These are phyloP conservation scores for Sisyra nigra DNA, from an alignment of 2,888 invertebrate genomes.

Conservation along the genomic window DNA sequence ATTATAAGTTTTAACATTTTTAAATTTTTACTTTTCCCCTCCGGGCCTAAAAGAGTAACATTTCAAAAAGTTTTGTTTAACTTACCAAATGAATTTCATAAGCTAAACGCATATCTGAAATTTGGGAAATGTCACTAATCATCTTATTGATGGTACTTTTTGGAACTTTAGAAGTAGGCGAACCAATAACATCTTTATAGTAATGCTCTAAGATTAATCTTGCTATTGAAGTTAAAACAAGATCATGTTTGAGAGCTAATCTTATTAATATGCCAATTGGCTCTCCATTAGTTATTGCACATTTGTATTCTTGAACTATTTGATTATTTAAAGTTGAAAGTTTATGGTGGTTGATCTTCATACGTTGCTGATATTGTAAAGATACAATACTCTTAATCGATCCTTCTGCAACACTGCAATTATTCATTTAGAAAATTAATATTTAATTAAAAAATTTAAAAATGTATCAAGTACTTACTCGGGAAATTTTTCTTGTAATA, in stretches of 20 bases:
- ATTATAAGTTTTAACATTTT: too few species aligned
- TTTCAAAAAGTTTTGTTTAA: slow-evolving; percentile 10
- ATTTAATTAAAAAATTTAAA: slow-evolving; percentile 7
- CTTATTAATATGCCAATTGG: slow-evolving; percentile 42
- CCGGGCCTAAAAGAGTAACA: too few species aligned
- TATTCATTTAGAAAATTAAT: slow-evolving; percentile 13
- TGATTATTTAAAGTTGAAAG: slow-evolving; percentile 35
- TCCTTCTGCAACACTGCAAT: slow-evolving; percentile 34
- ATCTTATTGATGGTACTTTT: slow-evolving; percentile 33
- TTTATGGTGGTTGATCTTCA: slow-evolving; percentile 44
- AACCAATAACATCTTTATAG: slow-evolving; percentile 21
- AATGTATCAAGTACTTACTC: slow-evolving; percentile 27
- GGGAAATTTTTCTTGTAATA: slow-evolving; percentile 37
- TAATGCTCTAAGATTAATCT: slow-evolving; percentile 38
- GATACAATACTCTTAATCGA: slow-evolving; percentile 57
- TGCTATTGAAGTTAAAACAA: slow-evolving; percentile 41
- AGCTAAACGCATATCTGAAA: slow-evolving; percentile 51
- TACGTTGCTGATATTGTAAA: slow-evolving; percentile 42
- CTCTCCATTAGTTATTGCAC: slow-evolving; percentile 25
- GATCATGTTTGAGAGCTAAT: slow-evolving; percentile 33
- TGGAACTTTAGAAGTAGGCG: slow-evolving; percentile 9
- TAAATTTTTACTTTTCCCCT: too few species aligned
- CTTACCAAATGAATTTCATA: slow-evolving; percentile 60
- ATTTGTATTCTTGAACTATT: slow-evolving; percentile 30
- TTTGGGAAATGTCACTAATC: slow-evolving; percentile 54